Evolutionary conservation across 1,140 invertebrate species (phyloP).

Genomic region (Phthorimaea operculella): DNA sequence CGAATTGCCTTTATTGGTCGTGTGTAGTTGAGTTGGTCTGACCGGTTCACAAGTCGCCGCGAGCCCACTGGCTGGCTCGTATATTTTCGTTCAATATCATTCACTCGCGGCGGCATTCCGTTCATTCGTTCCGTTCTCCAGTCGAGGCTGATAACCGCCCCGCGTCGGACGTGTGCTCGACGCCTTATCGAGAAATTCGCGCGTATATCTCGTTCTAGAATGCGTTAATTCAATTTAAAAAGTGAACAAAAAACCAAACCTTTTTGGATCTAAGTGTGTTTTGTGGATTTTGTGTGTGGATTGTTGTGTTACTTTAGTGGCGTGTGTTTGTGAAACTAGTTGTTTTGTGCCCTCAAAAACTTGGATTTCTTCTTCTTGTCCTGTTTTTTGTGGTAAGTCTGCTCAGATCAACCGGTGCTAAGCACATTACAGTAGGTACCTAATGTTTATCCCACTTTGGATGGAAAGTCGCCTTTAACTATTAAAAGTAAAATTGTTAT

Average conservation of each 20-base stretch:
- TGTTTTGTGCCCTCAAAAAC: constrained; percentile 35
- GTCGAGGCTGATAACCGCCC: constrained; percentile 49
- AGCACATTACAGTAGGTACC: too few species aligned
- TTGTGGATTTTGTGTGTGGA: constrained; percentile 44
- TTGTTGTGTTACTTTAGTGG: constrained; percentile 26
- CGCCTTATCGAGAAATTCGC: constrained; percentile 20
- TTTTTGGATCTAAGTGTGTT: constrained; percentile 27
- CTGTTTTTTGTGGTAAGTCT: constrained; percentile 48
- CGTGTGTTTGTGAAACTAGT: constrained; percentile 49
- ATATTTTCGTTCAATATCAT: constrained; percentile 10
- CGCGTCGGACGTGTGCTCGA: constrained; percentile 22
- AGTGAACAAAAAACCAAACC: constrained; percentile 34
- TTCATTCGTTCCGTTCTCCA: constrained; percentile 31
- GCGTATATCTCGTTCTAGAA: constrained; percentile 30
- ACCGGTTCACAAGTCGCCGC: neutral
- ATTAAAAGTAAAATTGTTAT: constrained; percentile 24
- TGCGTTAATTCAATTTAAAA: constrained; percentile 37
- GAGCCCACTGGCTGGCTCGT: neutral
- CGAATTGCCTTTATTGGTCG: constrained; percentile 3
- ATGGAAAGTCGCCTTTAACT: too few species aligned
- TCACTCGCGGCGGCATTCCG: constrained; percentile 24
- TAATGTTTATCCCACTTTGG: too few species aligned
- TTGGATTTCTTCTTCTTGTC: constrained; percentile 55
- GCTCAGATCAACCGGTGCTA: neutral
- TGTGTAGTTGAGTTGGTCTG: neutral